A percentile compares a stretch with the other conserved stretches of the same genome.
Conservation (phyloP, 1,140 invertebrate genomes). For the Melanaphis sacchari region DNA sequence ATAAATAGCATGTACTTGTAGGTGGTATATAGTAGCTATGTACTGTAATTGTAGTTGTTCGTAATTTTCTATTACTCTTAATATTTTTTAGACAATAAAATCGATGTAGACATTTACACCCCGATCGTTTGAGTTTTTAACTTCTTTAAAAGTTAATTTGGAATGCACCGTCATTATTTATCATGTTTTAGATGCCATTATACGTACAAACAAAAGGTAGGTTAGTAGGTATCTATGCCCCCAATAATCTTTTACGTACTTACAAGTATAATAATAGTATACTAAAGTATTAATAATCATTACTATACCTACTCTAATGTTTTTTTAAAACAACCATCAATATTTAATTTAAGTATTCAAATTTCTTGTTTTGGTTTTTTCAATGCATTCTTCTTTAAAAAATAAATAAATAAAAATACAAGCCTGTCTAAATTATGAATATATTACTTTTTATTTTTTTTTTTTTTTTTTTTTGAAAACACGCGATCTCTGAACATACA, state of each 20-base stretch:
- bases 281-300: not conserved
- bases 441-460: not conserved
- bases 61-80: slow-evolving; percentile 18
- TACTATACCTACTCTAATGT: not conserved
- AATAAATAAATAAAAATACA: not conserved
- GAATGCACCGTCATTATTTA: not conserved
- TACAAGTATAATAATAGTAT: not conserved
- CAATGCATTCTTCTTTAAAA: not conserved
- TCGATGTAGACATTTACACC: not conserved
- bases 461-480: not conserved
- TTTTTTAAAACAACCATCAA: not conserved
- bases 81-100: not conserved
- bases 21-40: not conserved
- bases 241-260: not conserved
- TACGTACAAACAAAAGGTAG: not conserved
- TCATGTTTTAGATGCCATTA: not conserved
- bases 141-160: not conserved
- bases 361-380: not conserved
- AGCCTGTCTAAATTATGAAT: not conserved
- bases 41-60: not conserved
- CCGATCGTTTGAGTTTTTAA: not conserved
- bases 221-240: not conserved
- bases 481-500: not conserved
- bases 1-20: not conserved
- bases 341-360: not conserved